Evolutionary conservation across 2,797 vertebrate species (phyloP), one percentile per base, ranked within the genome.

Genomic region (Cichlasoma orientale): DNA sequence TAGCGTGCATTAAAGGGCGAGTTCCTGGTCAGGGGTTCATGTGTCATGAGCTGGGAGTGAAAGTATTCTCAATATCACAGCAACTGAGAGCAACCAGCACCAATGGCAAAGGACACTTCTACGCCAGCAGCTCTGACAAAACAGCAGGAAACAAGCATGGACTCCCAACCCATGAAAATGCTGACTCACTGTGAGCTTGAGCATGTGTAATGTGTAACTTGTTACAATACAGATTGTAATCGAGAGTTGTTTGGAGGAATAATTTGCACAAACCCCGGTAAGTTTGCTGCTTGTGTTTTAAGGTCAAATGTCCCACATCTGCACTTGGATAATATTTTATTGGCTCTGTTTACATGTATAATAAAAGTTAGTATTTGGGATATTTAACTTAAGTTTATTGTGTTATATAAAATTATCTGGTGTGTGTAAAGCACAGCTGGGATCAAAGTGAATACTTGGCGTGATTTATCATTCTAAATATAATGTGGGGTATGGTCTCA

Each of bases 221-320:
- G 16, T n/a, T 72, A 29, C 19, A 36, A 27, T 71, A 23, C 59
- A 38, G 56, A 19, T n/a, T 52, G 4, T 31, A 16, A 13, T 31
- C 33, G 18, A 68, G 53, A 31, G 12, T 29, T 29, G 18, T 58
- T 56, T 68, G 25, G 66, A 56, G 25, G 33, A 59, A 14, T 27
- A 23, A 31, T 79, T 83, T 77, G 63, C 77, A 79, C 71, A 83
- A 58, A 29, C 54, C 23, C 13, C 55, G 50, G 18, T 69, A 14
- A 82, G 23, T 75, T 66, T 50, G 31, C 68, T 63, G 72, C 77
- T 38, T 74, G 21, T 78, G 75, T 76, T 73, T 53, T 66, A 55
- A 71, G 6, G 7, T 55, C 0, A 58, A 27, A 14, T 74, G 31
- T 81, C 29, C 9, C 18, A 44, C 27, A 29, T 58, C 47, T 56